Evolutionary conservation across 1,140 invertebrate species (phyloP).

Genomic region (Acromyrmex heyeri): DNA sequence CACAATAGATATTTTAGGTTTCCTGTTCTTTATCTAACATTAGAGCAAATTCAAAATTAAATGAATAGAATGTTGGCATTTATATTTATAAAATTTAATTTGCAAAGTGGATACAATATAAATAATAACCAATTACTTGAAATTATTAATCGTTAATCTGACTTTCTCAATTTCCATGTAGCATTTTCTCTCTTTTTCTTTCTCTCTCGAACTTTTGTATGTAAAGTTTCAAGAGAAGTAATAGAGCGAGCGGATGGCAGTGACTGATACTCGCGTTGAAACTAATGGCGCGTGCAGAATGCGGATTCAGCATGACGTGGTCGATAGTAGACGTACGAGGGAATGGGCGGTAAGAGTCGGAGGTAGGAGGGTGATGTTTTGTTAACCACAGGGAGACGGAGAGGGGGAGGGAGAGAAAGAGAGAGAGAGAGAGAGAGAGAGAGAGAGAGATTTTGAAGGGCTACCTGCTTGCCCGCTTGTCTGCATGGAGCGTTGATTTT

Average conservation of each 20-base stretch:
- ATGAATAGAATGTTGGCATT: neutral
- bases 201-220: neutral
- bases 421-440: neutral
- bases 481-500: conserved; percentile 62
- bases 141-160: neutral
- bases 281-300: conserved; percentile 62
- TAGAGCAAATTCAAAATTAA: neutral
- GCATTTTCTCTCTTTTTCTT: neutral
- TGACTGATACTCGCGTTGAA: conserved; percentile 52
- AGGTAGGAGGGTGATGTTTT: conserved; percentile 56
- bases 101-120: neutral
- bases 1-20: neutral
- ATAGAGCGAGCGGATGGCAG: conserved; percentile 46
- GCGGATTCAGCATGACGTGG: conserved; percentile 56
- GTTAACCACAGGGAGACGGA: conserved; percentile 10
- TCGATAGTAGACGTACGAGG: conserved; percentile 42
- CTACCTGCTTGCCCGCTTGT: conserved; percentile 37
- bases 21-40: neutral
- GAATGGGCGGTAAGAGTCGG: neutral
- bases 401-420: neutral
- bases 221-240: conserved; percentile 27
- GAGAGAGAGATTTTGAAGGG: conserved; percentile 4
- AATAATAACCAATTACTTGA: neutral
- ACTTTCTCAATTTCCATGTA: neutral
- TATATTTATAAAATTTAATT: conserved; percentile 1